A percentile compares a stretch with the other conserved stretches of the same genome.
Conservation (phyloP, 2,113 vertebrate genomes). For the Arizona elegans region DNA sequence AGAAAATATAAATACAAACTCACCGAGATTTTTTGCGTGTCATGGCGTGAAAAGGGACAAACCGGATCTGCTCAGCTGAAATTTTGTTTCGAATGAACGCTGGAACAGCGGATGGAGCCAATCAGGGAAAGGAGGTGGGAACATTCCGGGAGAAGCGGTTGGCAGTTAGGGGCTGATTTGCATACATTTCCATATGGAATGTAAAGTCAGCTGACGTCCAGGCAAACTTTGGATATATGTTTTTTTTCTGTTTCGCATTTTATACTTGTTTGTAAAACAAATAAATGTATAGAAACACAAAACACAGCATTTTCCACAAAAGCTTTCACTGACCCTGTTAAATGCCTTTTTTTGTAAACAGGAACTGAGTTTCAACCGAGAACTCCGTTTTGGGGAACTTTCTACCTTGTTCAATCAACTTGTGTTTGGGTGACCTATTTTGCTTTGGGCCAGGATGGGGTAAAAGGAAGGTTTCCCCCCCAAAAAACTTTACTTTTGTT, state of each 20-base stretch:
- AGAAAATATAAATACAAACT: background rate
- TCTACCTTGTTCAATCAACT: background rate
- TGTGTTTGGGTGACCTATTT: background rate
- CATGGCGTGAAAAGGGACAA: no score
- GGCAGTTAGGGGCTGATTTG: background rate
- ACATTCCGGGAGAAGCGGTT: background rate
- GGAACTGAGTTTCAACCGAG: background rate
- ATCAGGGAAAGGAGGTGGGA: background rate
- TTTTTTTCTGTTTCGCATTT: no score
- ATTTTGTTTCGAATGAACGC: background rate
- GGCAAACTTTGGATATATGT: background rate
- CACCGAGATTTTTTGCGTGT: fast-evolving
- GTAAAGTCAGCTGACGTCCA: background rate
- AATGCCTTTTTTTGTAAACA: background rate
- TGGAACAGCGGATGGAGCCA: background rate
- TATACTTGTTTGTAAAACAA: no score
- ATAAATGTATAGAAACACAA: no score
- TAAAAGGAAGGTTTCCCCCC: no score
- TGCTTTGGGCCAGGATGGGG: no score
- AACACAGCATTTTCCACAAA: no score
- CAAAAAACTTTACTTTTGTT: no score
- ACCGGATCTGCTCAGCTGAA: background rate
- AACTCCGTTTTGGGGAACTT: background rate
- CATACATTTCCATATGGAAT: background rate
- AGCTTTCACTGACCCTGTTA: background rate